These are phyloP conservation scores for Amazona vittata DNA, from an alignment of 2,113 vertebrate genomes.

Conservation along the genomic window DNA sequence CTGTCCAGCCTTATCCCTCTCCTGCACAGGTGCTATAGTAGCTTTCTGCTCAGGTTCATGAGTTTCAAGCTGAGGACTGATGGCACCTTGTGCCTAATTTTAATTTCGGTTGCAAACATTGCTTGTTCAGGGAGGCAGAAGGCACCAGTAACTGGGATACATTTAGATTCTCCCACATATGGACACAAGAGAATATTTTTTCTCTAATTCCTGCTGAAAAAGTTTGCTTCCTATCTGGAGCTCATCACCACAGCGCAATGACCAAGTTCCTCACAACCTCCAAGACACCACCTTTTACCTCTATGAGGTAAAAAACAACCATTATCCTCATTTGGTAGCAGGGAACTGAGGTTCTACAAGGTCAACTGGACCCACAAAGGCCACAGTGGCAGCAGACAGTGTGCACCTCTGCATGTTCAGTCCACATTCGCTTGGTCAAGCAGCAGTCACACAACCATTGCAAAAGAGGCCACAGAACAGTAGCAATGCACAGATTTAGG, in stretches of 20 bases:
- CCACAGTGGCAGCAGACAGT: background rate
- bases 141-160: background rate
- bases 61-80: background rate
- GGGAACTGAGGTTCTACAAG: background rate
- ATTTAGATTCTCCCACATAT: background rate
- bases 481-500: background rate
- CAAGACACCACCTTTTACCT: background rate
- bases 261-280: background rate
- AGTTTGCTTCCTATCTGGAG: background rate
- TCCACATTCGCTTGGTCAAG: background rate
- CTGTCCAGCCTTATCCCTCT: background rate
- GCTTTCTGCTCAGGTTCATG: background rate
- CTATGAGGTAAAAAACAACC: background rate
- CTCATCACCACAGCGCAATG: background rate
- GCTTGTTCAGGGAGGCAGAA: background rate
- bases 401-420: background rate
- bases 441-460: background rate
- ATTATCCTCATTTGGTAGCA: background rate
- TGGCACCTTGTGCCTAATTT: background rate
- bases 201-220: background rate
- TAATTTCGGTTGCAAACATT: background rate
- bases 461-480: background rate
- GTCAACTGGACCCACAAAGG: background rate
- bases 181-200: background rate
- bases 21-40: background rate